These are phyloP conservation scores for Proteles cristata DNA, from an alignment of 2,113 vertebrate species.

Conservation along the genomic window DNA sequence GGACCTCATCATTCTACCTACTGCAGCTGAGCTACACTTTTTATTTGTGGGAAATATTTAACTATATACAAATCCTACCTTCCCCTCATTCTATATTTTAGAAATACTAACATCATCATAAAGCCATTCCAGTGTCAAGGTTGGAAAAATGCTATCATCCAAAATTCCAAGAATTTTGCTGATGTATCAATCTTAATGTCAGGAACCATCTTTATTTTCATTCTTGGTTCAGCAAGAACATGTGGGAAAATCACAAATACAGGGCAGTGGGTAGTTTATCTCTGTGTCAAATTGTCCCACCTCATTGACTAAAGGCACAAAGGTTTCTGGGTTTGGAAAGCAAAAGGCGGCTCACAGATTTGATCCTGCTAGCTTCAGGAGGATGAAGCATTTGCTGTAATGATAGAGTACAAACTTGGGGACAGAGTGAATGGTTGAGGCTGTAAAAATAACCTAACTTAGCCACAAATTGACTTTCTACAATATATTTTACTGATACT, in stretches of 20 bases:
- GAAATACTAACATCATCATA: background rate
- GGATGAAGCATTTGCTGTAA: background rate
- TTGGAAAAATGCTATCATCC: background rate
- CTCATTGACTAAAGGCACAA: background rate
- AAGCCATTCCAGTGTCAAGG: background rate
- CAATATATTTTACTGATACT: background rate
- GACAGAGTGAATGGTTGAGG: background rate
- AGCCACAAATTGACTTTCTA: background rate
- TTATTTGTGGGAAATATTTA: background rate
- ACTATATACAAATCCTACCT: background rate
- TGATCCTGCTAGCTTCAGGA: background rate
- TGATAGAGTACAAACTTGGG: background rate
- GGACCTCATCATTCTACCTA: background rate
- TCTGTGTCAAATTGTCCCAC: background rate
- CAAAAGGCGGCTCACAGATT: background rate
- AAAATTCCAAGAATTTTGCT: background rate
- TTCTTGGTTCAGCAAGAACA: background rate
- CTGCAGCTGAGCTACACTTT: background rate
- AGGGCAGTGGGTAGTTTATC: background rate
- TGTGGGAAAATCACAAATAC: background rate
- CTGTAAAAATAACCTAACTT: background rate
- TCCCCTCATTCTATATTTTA: background rate
- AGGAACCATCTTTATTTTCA: background rate
- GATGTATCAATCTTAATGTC: background rate
- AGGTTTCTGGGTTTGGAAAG: background rate